Evolutionary conservation across 2,797 vertebrate species (phyloP).

Genomic region (Falco berigora): DNA sequence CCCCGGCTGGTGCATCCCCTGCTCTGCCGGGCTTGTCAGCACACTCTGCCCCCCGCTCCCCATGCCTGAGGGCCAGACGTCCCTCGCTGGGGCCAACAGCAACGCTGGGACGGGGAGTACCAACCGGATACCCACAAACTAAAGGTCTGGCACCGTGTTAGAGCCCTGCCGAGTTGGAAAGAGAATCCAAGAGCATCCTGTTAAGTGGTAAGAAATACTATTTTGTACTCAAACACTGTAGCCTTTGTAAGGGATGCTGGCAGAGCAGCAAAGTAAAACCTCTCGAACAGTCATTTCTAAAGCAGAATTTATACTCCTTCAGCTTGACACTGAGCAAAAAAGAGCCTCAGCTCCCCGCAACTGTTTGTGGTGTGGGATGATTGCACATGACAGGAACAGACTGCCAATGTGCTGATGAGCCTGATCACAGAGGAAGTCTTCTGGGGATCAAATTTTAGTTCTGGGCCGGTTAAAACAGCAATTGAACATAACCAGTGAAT

Average conservation of each 20-base stretch:
- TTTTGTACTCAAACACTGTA: conserved; percentile 47
- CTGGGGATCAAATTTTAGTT: neutral
- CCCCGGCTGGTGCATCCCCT: fast-evolving
- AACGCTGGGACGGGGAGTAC: neutral
- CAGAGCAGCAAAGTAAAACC: conserved; percentile 44
- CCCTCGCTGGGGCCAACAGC: neutral
- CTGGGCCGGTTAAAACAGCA: neutral
- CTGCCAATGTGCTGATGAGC: neutral
- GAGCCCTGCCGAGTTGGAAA: conserved; percentile 14
- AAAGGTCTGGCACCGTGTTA: neutral
- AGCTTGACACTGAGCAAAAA: conserved; percentile 15
- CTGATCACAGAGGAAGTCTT: neutral
- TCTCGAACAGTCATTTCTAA: conserved; percentile 27
- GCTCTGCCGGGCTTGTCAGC: neutral
- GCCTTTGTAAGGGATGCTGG: conserved; percentile 48
- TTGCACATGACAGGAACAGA: neutral
- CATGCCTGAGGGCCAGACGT: neutral
- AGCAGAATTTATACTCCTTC: conserved; percentile 53
- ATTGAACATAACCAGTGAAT: neutral
- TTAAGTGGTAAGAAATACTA: conserved; percentile 52
- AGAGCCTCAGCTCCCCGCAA: neutral
- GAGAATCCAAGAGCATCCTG: conserved; percentile 54
- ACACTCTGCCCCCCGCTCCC: neutral
- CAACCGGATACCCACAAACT: conserved; percentile 33
- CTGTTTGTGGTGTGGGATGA: conserved; percentile 20